A percentile compares a stretch with the other conserved stretches of the same genome.
These are phyloP conservation scores for Ploceus nigricollis DNA, from an alignment of 2,113 vertebrate species.

Conservation along the genomic window DNA sequence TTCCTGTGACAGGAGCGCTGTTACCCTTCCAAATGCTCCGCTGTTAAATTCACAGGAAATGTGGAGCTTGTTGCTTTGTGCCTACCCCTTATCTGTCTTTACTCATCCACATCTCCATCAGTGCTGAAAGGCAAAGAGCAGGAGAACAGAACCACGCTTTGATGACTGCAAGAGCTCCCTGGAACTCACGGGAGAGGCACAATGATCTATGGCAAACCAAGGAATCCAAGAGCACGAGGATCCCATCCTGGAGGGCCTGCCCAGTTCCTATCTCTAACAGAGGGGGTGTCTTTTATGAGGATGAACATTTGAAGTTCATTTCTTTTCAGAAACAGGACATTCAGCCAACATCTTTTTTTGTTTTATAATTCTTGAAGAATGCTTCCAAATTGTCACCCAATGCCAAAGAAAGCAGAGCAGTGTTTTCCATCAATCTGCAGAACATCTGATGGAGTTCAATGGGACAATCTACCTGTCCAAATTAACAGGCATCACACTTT, in stretches of 20 bases:
- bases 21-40: not conserved
- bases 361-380: not conserved
- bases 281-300: not conserved
- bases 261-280: not conserved
- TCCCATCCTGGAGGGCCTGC: not conserved
- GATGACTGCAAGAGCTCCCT: not conserved
- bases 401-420: not conserved
- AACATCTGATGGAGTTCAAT: not conserved
- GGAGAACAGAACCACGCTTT: fast-evolving
- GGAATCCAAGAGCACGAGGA: not conserved
- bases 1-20: not conserved
- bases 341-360: not conserved
- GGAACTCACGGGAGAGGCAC: too few relatives aligned
- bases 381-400: not conserved
- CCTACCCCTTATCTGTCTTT: not conserved
- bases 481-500: not conserved
- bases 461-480: not conserved
- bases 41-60: not conserved
- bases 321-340: not conserved
- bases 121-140: not conserved
- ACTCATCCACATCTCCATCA: fast-evolving
- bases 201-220: not conserved
- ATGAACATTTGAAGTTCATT: not conserved
- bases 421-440: conserved; percentile 20
- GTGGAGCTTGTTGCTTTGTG: not conserved